Conservation (phyloP, 2,797 vertebrate genomes). For the Scyliorhinus canicula region DNA sequence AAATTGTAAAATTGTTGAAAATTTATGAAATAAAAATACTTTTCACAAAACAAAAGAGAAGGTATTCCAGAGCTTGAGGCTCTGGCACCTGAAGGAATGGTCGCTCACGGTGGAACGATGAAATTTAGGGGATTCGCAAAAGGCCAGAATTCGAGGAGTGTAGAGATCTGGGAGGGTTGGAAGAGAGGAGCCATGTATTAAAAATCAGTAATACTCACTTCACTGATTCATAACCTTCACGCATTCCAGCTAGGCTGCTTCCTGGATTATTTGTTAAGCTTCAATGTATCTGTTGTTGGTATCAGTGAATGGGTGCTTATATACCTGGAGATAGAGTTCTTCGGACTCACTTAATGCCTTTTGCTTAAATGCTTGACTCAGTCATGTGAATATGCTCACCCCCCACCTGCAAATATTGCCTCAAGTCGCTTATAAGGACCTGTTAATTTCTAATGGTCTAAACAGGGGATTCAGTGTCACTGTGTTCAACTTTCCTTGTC, state of each 20-base stretch:
- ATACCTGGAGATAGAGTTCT: neutral
- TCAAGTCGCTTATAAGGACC: neutral
- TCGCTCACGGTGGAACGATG: too few relatives aligned
- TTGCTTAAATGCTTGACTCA: neutral
- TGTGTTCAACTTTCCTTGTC: neutral
- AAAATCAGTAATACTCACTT: neutral
- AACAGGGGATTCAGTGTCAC: neutral
- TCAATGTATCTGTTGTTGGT: neutral
- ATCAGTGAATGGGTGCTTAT: neutral
- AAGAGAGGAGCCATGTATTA: neutral
- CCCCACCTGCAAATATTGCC: neutral
- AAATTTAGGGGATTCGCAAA: too few relatives aligned
- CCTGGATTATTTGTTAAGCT: neutral
- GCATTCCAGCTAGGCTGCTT: neutral
- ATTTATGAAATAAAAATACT: too few relatives aligned
- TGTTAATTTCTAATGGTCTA: neutral
- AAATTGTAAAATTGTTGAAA: too few relatives aligned
- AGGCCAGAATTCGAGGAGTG: too few relatives aligned
- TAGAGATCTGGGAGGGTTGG: neutral
- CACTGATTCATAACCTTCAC: neutral
- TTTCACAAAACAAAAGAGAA: too few relatives aligned
- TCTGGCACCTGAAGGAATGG: too few relatives aligned
- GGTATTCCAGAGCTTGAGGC: too few relatives aligned
- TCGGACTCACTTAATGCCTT: neutral
- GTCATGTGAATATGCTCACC: neutral